phyloP scores from a whole-genome alignment of 1,140 invertebrate species.

The Probaryconus sp. region DNA sequence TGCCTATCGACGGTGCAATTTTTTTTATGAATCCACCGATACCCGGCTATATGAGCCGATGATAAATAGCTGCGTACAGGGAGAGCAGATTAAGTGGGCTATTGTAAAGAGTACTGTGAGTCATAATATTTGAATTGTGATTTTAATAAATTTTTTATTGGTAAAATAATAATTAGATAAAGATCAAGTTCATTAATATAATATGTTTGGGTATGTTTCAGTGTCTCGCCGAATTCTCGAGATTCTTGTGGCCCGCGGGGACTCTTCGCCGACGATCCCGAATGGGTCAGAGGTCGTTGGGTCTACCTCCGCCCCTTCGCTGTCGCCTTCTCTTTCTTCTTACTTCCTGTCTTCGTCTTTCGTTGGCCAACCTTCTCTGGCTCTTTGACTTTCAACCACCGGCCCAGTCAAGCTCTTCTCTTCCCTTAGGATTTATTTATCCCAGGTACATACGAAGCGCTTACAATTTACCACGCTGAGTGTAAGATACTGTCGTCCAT shows the following conservation, averaged over 20 bases:
- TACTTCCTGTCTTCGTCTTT: neutral
- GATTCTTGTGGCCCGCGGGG: slow-evolving; percentile 38
- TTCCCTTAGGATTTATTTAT: neutral
- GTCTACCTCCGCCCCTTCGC: slow-evolving; percentile 43
- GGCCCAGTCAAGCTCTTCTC: neutral
- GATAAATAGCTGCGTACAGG: no score
- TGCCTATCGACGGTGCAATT: neutral
- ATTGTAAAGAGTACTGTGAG: no score
- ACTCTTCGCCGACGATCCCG: slow-evolving; percentile 45
- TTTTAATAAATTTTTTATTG: no score
- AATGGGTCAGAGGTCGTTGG: slow-evolving; percentile 59
- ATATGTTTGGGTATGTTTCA: slow-evolving; percentile 23
- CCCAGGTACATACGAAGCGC: neutral
- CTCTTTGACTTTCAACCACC: slow-evolving; percentile 8
- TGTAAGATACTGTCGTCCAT: neutral
- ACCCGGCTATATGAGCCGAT: no score
- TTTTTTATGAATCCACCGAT: no score
- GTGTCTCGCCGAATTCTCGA: slow-evolving; percentile 9
- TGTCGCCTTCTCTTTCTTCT: slow-evolving; percentile 6
- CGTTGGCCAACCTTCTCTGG: slow-evolving; percentile 1
- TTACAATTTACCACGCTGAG: neutral
- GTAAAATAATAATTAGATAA: no score
- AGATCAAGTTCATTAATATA: no score
- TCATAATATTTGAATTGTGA: no score
- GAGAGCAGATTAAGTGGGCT: no score